Conservation (phyloP, 2,888 invertebrate genomes). For the Phyto melanocephala region DNA sequence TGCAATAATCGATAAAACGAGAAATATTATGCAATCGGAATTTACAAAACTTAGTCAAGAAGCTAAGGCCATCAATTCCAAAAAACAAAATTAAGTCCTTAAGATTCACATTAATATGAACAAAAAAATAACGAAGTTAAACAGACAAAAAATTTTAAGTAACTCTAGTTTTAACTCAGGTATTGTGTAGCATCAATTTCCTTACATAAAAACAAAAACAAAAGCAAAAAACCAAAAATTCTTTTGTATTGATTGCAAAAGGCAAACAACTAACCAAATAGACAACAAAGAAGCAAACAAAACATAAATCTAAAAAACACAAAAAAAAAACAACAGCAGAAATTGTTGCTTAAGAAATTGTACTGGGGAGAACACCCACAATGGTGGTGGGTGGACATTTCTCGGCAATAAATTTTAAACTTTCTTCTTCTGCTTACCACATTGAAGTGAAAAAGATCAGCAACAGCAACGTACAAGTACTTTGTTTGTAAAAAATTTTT, state of each 20-base stretch:
- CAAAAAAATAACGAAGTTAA: background rate
- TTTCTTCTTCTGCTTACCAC: conserved; percentile 30
- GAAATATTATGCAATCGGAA: conserved; percentile 84
- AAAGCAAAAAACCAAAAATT: background rate
- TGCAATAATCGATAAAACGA: conserved; percentile 83
- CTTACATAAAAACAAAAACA: conserved; percentile 1
- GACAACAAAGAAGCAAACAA: background rate
- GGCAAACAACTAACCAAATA: background rate
- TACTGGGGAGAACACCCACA: background rate
- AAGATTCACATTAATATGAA: conserved; percentile 21
- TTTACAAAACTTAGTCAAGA: conserved; percentile 81
- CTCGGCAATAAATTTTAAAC: conserved; percentile 12
- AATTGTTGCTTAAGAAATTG: conserved; percentile 10
- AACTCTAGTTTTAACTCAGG: conserved; percentile 61
- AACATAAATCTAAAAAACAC: background rate
- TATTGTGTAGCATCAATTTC: conserved; percentile 56
- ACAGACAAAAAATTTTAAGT: background rate
- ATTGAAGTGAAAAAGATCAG: conserved; percentile 24
- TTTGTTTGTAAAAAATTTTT: conserved; percentile 34
- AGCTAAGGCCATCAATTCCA: conserved; percentile 66
- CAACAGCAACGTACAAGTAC: conserved; percentile 25
- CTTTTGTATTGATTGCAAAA: conserved; percentile 39
- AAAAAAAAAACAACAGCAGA: background rate
- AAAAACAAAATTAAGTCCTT: conserved; percentile 67
- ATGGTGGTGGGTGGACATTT: background rate